Percentiles rank a stretch among this genome's conserved stretches.
Evolutionary conservation across 2,888 invertebrate species (phyloP).

Genomic region (Drosophila birchii): DNA sequence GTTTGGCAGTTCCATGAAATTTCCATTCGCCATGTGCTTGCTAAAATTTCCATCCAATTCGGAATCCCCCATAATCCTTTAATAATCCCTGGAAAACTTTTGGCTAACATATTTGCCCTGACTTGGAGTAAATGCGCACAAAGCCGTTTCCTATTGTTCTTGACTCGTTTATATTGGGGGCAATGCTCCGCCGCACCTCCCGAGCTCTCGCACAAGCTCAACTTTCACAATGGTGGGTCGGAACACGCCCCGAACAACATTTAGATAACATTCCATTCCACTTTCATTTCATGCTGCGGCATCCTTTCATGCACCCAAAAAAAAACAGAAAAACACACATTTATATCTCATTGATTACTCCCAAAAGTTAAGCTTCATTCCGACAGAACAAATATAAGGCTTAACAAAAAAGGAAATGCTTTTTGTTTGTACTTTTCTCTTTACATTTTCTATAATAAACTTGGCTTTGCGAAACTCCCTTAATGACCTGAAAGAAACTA

Average conservation of each 20-base stretch:
- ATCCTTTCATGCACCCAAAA: constrained; percentile 19
- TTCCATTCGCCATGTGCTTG: constrained; percentile 24
- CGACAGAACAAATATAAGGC: constrained; percentile 1
- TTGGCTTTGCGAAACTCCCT: background rate
- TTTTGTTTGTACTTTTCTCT: background rate
- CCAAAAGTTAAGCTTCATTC: background rate
- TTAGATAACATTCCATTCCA: constrained; percentile 46
- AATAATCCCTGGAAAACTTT: constrained; percentile 45
- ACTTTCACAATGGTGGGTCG: constrained; percentile 37
- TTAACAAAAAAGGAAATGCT: background rate
- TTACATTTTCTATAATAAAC: background rate
- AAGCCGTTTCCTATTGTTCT: constrained; percentile 48
- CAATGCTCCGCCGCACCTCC: background rate
- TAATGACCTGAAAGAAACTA: background rate
- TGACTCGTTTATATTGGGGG: constrained; percentile 29
- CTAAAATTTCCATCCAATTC: constrained; percentile 28
- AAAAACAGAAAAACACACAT: background rate
- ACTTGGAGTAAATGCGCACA: constrained; percentile 40
- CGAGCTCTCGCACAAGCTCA: background rate
- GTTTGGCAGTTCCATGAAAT: constrained; percentile 31
- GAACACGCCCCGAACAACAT: constrained; percentile 50
- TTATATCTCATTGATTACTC: constrained; percentile 3
- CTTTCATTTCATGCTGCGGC: constrained; percentile 33
- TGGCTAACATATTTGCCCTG: constrained; percentile 42
- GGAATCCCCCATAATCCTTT: constrained; percentile 38